Base-by-base conservation (phyloP, 2,113 vertebrate species). In the Calyptomena viridis region DNA sequence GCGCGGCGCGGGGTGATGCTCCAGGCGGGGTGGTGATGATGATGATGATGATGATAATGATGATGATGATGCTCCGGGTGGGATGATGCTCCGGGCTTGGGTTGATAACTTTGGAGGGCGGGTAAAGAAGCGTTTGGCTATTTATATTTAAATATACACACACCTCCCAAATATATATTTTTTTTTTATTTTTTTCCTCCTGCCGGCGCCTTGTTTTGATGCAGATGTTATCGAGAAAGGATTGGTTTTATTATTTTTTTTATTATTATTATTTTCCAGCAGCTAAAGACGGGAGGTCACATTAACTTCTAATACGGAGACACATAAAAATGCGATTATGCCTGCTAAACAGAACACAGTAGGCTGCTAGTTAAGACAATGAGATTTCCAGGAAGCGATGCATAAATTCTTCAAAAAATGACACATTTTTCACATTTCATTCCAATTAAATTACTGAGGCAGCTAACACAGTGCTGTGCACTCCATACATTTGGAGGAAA, bases 361-460 rank as follows among this genome's bases (percentile, higher is more conserved):
- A 91, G 98, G 98, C 96, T 97, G 95, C 98, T 98, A 97, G 98
- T 98, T 98, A 98, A 97, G 97, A 98, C 98, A 97, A 98, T 98
- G 98, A 98, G 98, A 97, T 98, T 98, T 97, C 97, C 95, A 97
- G 97, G 97, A 98, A 98, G 97, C 42, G 97, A 97, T 95, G 98
- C 97, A 97, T 98, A 98, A 98, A 98, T 98, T 97, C 98, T 97
- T 97, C 96, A 96, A 94, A 93, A 98, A 98, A 98, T 97, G 98
- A 98, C 98, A 97, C 97, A 97, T 98, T 97, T 97, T 98, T 97
- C 97, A 97, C 97, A 96, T 98, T 98, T 97, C 97, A 86, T 98
- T 98, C 98, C 98, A 98, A 98, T 98, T 98, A 98, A 98, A 98
- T 98, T 97, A 98, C 97, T 97, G 97, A 98, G 97, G 97, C 98